Evolutionary conservation across 2,888 invertebrate genomes (phyloP).

Genomic region (Sepiola atlantica): DNA sequence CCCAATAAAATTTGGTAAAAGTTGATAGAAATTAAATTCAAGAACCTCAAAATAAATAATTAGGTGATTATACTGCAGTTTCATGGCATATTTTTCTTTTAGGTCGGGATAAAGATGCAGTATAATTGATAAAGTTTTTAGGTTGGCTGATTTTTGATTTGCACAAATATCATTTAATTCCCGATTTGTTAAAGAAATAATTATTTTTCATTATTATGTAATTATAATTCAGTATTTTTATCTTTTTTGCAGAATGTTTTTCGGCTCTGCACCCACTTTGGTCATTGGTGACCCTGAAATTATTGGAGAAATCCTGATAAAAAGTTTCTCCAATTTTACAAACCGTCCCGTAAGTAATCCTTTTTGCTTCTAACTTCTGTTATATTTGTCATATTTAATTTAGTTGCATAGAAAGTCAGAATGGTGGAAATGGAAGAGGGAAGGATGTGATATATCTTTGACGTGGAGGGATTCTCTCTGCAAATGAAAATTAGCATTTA

Average conservation of each 20-base stretch:
- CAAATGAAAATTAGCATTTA: no score
- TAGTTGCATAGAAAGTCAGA: background rate
- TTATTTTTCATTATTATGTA: background rate
- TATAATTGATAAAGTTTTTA: no score
- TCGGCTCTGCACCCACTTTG: background rate
- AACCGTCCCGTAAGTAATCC: background rate
- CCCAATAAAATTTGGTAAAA: background rate
- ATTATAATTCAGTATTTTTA: background rate
- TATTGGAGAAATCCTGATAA: background rate
- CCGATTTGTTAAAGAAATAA: no score
- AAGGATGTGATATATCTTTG: background rate
- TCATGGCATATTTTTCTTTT: no score
- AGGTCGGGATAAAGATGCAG: no score
- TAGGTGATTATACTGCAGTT: no score
- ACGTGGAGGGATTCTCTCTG: no score
- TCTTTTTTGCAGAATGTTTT: background rate
- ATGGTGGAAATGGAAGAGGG: background rate
- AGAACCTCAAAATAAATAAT: background rate
- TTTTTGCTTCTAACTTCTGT: background rate
- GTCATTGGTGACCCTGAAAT: background rate
- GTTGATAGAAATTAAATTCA: background rate
- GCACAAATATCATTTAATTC: no score
- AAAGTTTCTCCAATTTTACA: constrained; percentile 21
- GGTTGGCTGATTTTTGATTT: no score
- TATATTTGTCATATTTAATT: background rate